These are phyloP conservation scores for Lysiphlebus fabarum DNA, from an alignment of 1,140 invertebrate genomes.

Conservation along the genomic window DNA sequence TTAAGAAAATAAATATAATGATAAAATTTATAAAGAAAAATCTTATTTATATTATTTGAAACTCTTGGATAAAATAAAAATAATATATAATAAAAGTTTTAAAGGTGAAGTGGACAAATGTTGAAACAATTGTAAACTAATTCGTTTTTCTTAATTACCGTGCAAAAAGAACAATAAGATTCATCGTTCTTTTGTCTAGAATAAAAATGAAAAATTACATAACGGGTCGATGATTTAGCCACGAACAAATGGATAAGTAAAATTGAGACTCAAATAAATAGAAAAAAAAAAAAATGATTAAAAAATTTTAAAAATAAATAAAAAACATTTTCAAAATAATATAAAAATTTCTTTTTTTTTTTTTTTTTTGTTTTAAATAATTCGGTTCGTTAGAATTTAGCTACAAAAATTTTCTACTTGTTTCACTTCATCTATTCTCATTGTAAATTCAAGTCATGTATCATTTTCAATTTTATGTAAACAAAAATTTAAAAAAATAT, in stretches of 20 bases:
- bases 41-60: too few relatives aligned
- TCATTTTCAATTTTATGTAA: constrained; percentile 19
- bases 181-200: constrained; percentile 50
- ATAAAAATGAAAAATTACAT: constrained; percentile 54
- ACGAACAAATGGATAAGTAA: constrained; percentile 2
- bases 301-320: constrained; percentile 24
- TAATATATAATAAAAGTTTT: too few relatives aligned
- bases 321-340: constrained; percentile 4
- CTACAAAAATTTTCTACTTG: background rate
- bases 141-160: constrained; percentile 53
- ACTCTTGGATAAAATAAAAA: too few relatives aligned
- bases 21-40: too few relatives aligned
- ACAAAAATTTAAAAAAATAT: constrained; percentile 14
- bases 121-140: constrained; percentile 36
- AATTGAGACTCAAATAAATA: too few relatives aligned
- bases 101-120: too few relatives aligned
- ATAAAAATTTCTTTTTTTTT: constrained; percentile 1
- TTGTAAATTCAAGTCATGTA: constrained; percentile 23
- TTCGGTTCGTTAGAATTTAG: background rate
- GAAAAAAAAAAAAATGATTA: background rate
- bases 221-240: constrained; percentile 40
- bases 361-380: background rate
- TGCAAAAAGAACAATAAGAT: constrained; percentile 55
- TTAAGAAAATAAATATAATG: too few relatives aligned
- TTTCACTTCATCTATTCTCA: constrained; percentile 20